Base-by-base conservation (phyloP, 1,140 invertebrate genomes). In the Drosophila ohnishii region DNA sequence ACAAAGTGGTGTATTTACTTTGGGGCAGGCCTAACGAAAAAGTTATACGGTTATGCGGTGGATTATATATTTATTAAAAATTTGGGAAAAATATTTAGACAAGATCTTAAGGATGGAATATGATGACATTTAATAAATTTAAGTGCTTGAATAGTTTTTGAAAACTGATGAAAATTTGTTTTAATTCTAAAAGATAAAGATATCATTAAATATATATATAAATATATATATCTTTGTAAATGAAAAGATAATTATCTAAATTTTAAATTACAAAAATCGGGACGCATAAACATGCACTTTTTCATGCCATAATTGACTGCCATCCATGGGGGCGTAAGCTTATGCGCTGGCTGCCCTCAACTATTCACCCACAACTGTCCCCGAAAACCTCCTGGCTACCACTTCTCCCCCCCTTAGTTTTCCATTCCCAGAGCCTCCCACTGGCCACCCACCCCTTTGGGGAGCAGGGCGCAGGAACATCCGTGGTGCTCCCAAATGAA, bases 401-500 rank as follows among this genome's bases (percentile, higher is more conserved):
- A 19, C 11, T 22, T 22, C 47, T 37, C 39, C 9, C 39, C n/a
- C 7, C 3, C 1, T 22, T 1, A 16, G 11, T n/a, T 37, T 53
- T 22, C 13, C 32, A 34, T 53, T 16, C 22, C 32, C 16, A 11
- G 34, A 30, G 14, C 39, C 25, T 11, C 8, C 5, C 42, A 25
- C 5, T 16, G 35, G 14, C 30, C 34, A n/a, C 39, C 35, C 34
- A n/a, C 39, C 30, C 25, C 48, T 35, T 47, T 19, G 30, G 47
- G 34, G 40, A 60, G 58, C 28, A 61, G 67, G 42, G 42, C 59
- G 44, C 42, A 45, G 44, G 37, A 53, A 55, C 32, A 61, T 73
- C 50, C 70, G 47, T 65, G 72, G 32, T 44, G 47, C 50, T 86
- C 79, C 83, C 83, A 83, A 87, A 76, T 87, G 83, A 83, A 79